Base-by-base conservation (phyloP, 2,113 vertebrate genomes). In the Malaclemys terrapin region DNA sequence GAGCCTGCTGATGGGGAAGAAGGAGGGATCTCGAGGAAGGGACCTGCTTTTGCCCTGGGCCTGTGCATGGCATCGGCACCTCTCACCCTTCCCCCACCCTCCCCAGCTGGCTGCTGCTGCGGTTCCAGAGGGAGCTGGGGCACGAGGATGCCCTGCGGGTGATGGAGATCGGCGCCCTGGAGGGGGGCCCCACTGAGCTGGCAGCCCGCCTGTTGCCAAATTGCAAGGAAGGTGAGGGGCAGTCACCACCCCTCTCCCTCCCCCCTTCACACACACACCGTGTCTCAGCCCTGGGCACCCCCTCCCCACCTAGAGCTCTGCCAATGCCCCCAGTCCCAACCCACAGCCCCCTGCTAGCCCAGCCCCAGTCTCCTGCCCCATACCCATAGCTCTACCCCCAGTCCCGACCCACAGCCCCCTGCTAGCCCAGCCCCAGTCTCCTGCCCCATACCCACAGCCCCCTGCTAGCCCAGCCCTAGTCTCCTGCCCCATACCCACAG, bases 111-210 rank as follows among this genome's bases (percentile, higher is more conserved):
- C 97, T 99, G 59, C 97, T 99, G 83, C 96, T 99, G 83, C 98
- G 98, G 82, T 99, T 99, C 94, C 99, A 99, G 96, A 97, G 98
- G 45, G 98, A 99, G 84, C 98, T 99, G 91, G 98, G 98, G 57
- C 98, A 98, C 94, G 97, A 98, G 6, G 98, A 99, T 14, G 99
- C 98, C 2, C 91, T 98, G 35, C 98, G 98, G 42, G 95, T 99
- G 89, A 98, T 99, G 45, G 99, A 99, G 98, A 98, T 99, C 96
- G 69, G 87, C 2, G 90, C 89, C 31, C 72, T 94, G 65, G 89
- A 94, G n/a, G 52, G 78, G 7, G 88, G 65, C 10, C 89, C 85
- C 38, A 19, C 65, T 11, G 72, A 89, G 56, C 84, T 91, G 54
- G 85, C 82, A 27, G 56, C 59, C 22, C 82, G 49, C 80, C 38